Evolutionary conservation across 1,140 invertebrate genomes (phyloP), one percentile per base, ranked within the genome.

Genomic region (Bacillus rossius): DNA sequence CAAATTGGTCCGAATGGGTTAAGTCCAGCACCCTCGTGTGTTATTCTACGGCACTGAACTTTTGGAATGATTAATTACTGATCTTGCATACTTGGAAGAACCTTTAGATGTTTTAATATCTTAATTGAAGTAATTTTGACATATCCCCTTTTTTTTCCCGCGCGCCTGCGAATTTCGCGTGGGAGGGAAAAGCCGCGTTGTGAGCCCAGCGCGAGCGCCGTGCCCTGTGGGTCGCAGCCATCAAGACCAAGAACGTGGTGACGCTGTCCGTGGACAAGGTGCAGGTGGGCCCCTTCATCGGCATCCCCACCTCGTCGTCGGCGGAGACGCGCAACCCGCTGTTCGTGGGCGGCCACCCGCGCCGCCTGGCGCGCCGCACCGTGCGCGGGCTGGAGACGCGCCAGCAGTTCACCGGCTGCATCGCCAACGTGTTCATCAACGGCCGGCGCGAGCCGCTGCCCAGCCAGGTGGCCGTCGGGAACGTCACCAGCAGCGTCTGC

Each of bases 321-420:
- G 89, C 91, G 0, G 84, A 91, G 60, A 94, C 94, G 0, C 87
- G 84, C 25, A 85, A 92, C 64, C 87, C 92, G 0, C 73, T 99
- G 1, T 98, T 88, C 71, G 79, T 98, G 64, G 96, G 96, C 34
- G 94, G 94, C 0, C 86, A 96, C 72, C 85, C 86, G 16, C 63
- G 82, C 73, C 65, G 67, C 65, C 16, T 20, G 7, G 26, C 5
- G 17, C n/a, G 13, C 8, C 8, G 29, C 29, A 13, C 20, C 7
- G 29, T 57, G 1, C 22, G 64, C 52, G 69, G 74, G 14, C 71
- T 83, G 8, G 67, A 71, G 16, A 84, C 84, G 0, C 75, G 77
- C 1, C 76, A 81, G 13, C 84, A 89, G 50, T 96, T 83, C 70
- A 83, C 91, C 23, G 94, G 94, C 0, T 96, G 93, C 68, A 88